Base-by-base conservation (phyloP, 2,113 vertebrate species). In the Sinocyclocheilus maitianheensis region DNA sequence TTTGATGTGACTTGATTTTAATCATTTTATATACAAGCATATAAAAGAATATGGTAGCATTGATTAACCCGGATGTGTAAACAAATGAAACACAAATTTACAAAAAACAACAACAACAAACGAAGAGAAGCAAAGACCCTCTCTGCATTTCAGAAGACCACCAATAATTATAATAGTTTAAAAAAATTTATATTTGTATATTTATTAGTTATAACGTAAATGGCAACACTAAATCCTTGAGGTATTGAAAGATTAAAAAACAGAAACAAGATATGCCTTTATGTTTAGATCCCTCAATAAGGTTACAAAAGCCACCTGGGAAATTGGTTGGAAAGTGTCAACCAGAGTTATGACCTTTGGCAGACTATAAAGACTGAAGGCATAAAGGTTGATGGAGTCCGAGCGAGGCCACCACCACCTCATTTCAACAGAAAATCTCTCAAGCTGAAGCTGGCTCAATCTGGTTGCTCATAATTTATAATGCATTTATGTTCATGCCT, bases 291-390 rank as follows among this genome's bases (percentile, higher is more conserved):
- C 8, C 9, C 3, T 43, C 37, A 40, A 34, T 43, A 5, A 43
- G 16, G 10, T 74, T 46, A 2, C 71, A n/a, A 74, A 46, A n/a
- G 71, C 24, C 26, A 13, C 9, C 2, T 37, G 18, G 9, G 51
- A 78, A 34, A 78, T 34, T 16, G 48, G 5, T 63, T 77, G 51
- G 40, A 79, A 79, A 63, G 16, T 65, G 24, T 76, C 16, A 12
- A 67, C 13, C 18, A 72, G 34, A 34, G 48, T 60, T 81, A 72
- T 63, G 34, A 55, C 26, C 75, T 77, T n/a, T 62, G 75, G 26
- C 58, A 63, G 40, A 48, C 63, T 8, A 55, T 79, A 2, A 43
- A 13, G 20, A 51, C 46, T 79, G 1, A 63, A 79, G 34, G 46
- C 12, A 76, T 63, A 14, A 69, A 46, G 55, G 24, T 30, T 24